Conservation (phyloP, 1,140 invertebrate genomes). For the Sitophilus oryzae region DNA sequence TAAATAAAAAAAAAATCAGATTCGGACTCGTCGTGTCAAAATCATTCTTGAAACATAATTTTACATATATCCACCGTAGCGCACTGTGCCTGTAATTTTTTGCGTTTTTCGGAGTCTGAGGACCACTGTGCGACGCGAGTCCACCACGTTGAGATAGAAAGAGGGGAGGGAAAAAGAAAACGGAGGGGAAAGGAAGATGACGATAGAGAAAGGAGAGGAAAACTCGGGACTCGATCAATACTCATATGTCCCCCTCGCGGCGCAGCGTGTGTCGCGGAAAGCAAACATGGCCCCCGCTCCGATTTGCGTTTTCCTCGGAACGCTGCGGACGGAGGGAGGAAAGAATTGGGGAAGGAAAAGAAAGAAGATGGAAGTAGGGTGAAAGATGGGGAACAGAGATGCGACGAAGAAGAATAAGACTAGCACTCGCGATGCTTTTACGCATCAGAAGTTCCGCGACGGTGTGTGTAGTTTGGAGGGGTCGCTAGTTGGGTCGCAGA, state of each 20-base stretch:
- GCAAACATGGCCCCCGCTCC: slow-evolving; percentile 29
- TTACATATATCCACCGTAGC: no score
- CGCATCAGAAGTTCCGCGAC: slow-evolving; percentile 10
- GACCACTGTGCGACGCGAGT: no score
- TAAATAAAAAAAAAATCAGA: no score
- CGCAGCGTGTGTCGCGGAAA: slow-evolving; percentile 34
- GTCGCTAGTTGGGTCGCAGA: not conserved
- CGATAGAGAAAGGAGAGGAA: no score
- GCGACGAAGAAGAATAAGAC: slow-evolving; percentile 15
- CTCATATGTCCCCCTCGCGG: slow-evolving; percentile 34
- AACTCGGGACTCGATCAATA: no score
- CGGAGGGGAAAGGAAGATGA: no score
- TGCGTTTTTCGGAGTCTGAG: no score
- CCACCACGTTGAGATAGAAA: no score
- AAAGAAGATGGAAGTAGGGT: slow-evolving; percentile 1
- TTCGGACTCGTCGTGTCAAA: no score
- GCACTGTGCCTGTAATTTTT: no score
- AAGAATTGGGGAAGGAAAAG: slow-evolving; percentile 7
- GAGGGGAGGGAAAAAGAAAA: no score
- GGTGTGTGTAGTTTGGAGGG: not conserved
- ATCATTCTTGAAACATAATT: no score
- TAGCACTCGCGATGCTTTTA: slow-evolving; percentile 12
- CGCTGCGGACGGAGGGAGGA: not conserved
- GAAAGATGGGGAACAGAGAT: slow-evolving; percentile 2
- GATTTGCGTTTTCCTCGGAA: slow-evolving; percentile 9